Base-by-base conservation (phyloP, 2,797 vertebrate genomes). In the Chrysocyon brachyurus region DNA sequence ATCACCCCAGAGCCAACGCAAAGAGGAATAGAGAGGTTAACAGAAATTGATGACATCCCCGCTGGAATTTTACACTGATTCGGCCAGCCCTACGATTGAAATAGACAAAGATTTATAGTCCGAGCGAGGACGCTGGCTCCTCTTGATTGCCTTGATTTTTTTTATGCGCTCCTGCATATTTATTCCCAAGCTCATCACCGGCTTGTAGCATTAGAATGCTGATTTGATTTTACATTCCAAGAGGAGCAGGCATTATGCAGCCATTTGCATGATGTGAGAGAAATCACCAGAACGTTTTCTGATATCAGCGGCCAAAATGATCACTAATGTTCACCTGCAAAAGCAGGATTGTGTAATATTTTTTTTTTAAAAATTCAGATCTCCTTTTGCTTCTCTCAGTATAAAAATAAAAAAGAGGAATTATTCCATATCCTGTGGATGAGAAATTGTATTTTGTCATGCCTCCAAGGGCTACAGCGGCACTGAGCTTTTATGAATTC, bases 71-170 rank as follows among this genome's bases (percentile, higher is more conserved):
- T 99, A 99, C 99, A 99, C 99, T 99, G 99, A 99, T 99, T 99
- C 99, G 99, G 99, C 99, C 99, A 99, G 99, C 98, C 99, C 99
- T 97, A 96, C 99, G 98, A 99, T 99, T 99, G 99, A 99, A 99
- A 99, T 99, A 99, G 99, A 99, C 99, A 99, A 99, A 99, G 99
- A 99, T 99, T 99, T 99, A 99, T 99, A 99, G 99, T 99, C 99
- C 98, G 98, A 99, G 99, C 98, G 98, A 97, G 99, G 99, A 99
- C 98, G 97, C 98, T 97, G 98, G 99, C 99, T 99, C 98, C 98
- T 99, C 99, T 99, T 99, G 99, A 99, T 99, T 99, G 99, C 99
- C 99, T 99, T 98, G 98, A 98, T 99, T 98, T 99, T 99, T 99
- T 99, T 98, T 97, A 98, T 98, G 98, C 90, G 98, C 99, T 99